phyloP scores from a whole-genome alignment of 2,797 vertebrate species.

The Caiman crocodilus region DNA sequence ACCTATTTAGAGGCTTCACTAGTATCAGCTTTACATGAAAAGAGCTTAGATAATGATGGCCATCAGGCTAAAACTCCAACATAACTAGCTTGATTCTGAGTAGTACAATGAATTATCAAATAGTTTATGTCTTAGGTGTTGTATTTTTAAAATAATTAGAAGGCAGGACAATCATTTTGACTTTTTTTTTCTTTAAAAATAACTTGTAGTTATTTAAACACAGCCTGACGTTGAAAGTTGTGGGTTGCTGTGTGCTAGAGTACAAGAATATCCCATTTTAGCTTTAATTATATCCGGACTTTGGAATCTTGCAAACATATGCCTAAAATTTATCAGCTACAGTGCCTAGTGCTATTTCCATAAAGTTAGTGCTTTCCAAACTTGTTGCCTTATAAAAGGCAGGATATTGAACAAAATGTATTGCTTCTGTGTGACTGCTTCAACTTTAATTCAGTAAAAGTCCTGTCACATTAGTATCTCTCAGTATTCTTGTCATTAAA shows the following conservation, averaged over 20 bases:
- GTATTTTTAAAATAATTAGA: not conserved
- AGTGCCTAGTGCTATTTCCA: slow-evolving; percentile 10
- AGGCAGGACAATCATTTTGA: not conserved
- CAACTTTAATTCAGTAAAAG: slow-evolving; percentile 85
- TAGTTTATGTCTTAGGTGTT: no score
- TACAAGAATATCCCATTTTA: not conserved
- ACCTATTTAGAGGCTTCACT: not conserved
- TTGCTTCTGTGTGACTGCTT: slow-evolving; percentile 64
- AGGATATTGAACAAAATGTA: slow-evolving; percentile 80
- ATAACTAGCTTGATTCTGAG: not conserved
- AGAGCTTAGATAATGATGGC: not conserved
- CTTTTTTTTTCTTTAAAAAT: no score
- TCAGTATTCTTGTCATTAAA: slow-evolving; percentile 82
- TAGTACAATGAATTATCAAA: no score
- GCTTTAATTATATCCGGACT: not conserved
- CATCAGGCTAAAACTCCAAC: not conserved
- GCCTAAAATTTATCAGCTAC: not conserved
- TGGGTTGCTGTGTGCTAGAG: not conserved
- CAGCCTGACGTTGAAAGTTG: not conserved
- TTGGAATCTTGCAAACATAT: not conserved
- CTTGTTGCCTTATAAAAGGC: slow-evolving; percentile 69
- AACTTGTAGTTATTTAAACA: no score
- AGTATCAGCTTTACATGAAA: not conserved
- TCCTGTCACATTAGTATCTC: slow-evolving; percentile 82
- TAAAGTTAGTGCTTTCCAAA: slow-evolving; percentile 25